Evolutionary conservation across 2,113 vertebrate genomes (phyloP), one percentile per base, ranked within the genome.

Genomic region (Turnix velox): DNA sequence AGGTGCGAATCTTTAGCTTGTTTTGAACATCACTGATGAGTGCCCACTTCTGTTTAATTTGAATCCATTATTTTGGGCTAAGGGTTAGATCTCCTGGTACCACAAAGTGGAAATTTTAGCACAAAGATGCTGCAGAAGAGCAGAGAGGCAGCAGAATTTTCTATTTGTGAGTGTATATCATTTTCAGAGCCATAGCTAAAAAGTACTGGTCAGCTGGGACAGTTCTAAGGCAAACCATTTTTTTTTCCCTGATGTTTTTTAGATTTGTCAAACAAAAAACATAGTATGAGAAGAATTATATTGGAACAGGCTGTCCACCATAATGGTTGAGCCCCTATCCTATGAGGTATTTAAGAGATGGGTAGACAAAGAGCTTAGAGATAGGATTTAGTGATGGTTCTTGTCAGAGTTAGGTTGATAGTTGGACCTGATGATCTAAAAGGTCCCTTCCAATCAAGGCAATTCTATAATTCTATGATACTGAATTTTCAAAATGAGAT

Each of bases 251-350:
- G 25, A 14, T 24, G 4, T 7, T 49, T 81, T 93, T 39, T 59
- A n/a, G 30, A 15, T 79, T 84, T 76, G 18, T 43, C n/a, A 61
- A 42, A 51, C 12, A 25, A 35, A 24, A 69, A 91, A 59, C 19
- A 46, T 0, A 3, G 3, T 28, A 31, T 40, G 10, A 57, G 13
- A 61, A 78, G 12, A 33, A 9, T 18, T 73, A 3, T 31, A n/a
- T 54, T n/a, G n/a, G n/a, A n/a, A n/a, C n/a, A n/a, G n/a, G n/a
- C n/a, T n/a, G n/a, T n/a, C n/a, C n/a, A n/a, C n/a, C n/a, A n/a
- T n/a, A n/a, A n/a, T n/a, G n/a, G n/a, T n/a, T n/a, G n/a, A n/a
- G n/a, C n/a, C n/a, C n/a, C n/a, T n/a, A n/a, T n/a, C n/a, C n/a
- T n/a, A n/a, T n/a, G n/a, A n/a, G n/a, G n/a, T n/a, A n/a, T n/a